Base-by-base conservation (phyloP, 2,888 invertebrate species). In the Netelia inedita region DNA sequence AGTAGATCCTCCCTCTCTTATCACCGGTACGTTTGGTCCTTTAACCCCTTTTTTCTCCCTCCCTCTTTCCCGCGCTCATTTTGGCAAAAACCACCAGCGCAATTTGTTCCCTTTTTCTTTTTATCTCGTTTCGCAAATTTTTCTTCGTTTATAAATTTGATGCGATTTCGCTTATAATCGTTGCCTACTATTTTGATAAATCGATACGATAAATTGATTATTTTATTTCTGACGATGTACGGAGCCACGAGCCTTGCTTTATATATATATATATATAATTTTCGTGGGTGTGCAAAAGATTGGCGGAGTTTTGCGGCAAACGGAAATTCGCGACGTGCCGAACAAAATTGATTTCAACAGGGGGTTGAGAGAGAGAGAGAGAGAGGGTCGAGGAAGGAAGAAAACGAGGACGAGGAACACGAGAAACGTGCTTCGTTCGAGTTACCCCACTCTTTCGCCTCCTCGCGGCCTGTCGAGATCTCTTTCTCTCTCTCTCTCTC, bases 291-390 rank as follows among this genome's bases (percentile, higher is more conserved):
- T 43, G 63, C 71, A 57, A 71, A 79, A 79, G 71, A 85, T 85
- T 82, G 85, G 78, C 69, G 79, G 69, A 74, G 73, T 68, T 79
- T 79, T 71, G 79, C 75, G 83, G 75, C 83, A 66, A 85, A 76
- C 74, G 85, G 85, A 86, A 85, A 85, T 85, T 85, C 83, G 81
- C 83, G 86, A 83, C 86, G 85, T 85, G 86, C 83, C 86, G 85
- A 86, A 83, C 83, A 79, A 86, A 86, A 86, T 86, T 86, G 86
- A 86, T 86, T 86, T 86, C 79, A 74, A 85, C 73, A 69, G 80
- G 78, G 78, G 41, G 23, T 35, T 23, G 74, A 69, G 61, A 59
- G 69, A 69, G n/a, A 19, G 21, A 41, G n/a, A 50, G 23, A n/a
- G 61, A 43, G 41, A 43, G 69, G 59, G 43, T 28, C 41, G 11